These are phyloP conservation scores for Listronotus oregonensis DNA, from an alignment of 1,140 invertebrate species.

Conservation along the genomic window DNA sequence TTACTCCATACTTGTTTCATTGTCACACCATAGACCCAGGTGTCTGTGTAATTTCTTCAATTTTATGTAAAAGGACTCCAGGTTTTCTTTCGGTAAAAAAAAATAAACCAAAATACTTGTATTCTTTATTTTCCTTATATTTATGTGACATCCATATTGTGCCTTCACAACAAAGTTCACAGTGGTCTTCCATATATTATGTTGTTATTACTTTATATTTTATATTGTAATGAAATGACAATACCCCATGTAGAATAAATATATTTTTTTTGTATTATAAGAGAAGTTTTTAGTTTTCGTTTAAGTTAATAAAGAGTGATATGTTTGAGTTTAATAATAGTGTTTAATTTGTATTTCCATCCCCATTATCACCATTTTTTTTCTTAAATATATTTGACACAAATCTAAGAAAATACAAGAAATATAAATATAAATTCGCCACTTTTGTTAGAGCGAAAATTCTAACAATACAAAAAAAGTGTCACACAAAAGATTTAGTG, in stretches of 20 bases:
- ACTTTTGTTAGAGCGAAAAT: too few species aligned
- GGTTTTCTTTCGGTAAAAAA: too few species aligned
- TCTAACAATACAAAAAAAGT: too few species aligned
- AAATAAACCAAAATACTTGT: too few species aligned
- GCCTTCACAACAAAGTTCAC: conserved; percentile 45
- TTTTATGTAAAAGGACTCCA: background rate
- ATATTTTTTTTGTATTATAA: conserved; percentile 2
- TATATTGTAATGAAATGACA: conserved; percentile 19
- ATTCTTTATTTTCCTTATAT: too few species aligned
- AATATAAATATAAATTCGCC: too few species aligned
- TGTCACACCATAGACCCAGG: too few species aligned
- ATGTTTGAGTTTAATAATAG: conserved; percentile 11
- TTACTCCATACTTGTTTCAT: too few species aligned
- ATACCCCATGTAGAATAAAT: background rate
- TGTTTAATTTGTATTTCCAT: conserved; percentile 6
- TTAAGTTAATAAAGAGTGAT: conserved; percentile 8
- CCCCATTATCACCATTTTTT: background rate
- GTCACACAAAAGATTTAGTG: too few species aligned
- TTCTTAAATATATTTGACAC: too few species aligned
- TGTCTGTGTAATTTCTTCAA: background rate
- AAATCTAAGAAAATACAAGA: too few species aligned
- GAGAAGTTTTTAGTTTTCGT: background rate
- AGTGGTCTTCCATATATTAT: conserved; percentile 33
- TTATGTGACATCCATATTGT: background rate
- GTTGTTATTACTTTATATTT: conserved; percentile 31